These are phyloP conservation scores for Zele albiditarsus DNA, from an alignment of 2,888 invertebrate species.

Conservation along the genomic window DNA sequence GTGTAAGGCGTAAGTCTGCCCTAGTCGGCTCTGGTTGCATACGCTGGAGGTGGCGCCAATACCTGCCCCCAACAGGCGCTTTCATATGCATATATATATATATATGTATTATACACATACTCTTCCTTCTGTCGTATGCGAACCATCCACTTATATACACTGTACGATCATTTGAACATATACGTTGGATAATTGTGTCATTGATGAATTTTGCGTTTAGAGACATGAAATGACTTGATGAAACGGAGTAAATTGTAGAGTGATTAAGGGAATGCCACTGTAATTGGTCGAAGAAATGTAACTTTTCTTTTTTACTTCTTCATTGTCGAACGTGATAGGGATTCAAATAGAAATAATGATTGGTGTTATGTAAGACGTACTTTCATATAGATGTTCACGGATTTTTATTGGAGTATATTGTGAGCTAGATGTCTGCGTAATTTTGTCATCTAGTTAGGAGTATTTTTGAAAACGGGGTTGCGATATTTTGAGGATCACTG, in stretches of 20 bases:
- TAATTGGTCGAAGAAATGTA: too few relatives aligned
- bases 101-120: constrained; percentile 13
- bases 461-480: too few relatives aligned
- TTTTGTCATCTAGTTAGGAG: too few relatives aligned
- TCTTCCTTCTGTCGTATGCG: not conserved
- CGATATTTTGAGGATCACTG: too few relatives aligned
- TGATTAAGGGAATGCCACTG: not conserved
- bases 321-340: too few relatives aligned
- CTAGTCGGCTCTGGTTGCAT: constrained; percentile 68
- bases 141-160: not conserved
- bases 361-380: too few relatives aligned
- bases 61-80: constrained; percentile 68
- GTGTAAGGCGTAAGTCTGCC: constrained; percentile 72
- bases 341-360: too few relatives aligned
- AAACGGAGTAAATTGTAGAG: not conserved
- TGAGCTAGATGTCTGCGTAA: too few relatives aligned
- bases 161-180: not conserved
- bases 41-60: constrained; percentile 76
- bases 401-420: too few relatives aligned
- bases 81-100: constrained; percentile 60
- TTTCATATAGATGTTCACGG: too few relatives aligned
- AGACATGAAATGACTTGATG: not conserved
- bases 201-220: constrained; percentile 7
- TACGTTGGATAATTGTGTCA: not conserved
- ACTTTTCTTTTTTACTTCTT: too few relatives aligned